These are phyloP conservation scores for Hypolimnas misippus DNA, from an alignment of 2,888 invertebrate species.

Conservation along the genomic window DNA sequence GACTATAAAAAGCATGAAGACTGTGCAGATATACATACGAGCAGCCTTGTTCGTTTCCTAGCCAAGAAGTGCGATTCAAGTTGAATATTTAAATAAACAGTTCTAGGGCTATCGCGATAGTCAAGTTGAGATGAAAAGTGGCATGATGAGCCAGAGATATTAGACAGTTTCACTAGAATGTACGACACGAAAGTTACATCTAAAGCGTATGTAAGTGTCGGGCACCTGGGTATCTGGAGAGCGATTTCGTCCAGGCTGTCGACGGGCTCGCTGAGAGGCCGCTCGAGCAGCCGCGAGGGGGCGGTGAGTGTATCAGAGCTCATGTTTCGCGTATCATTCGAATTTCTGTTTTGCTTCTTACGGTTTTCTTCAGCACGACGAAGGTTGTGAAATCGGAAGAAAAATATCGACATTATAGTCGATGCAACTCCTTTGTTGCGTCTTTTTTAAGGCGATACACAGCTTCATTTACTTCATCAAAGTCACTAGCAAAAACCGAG, in stretches of 20 bases:
- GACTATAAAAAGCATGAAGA: background rate
- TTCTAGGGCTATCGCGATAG: conserved; percentile 1
- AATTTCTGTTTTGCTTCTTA: conserved; percentile 56
- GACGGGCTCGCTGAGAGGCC: conserved; percentile 91
- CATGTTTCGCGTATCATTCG: conserved; percentile 61
- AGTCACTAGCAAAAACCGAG: conserved; percentile 10
- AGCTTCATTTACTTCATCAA: conserved; percentile 17
- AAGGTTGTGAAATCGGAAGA: conserved; percentile 96
- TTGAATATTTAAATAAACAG: background rate
- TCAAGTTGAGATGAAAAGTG: background rate
- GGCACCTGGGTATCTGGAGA: conserved; percentile 95
- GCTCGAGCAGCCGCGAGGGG: conserved; percentile 93
- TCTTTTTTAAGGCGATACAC: background rate
- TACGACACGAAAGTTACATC: conserved; percentile 43
- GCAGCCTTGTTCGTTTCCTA: no score
- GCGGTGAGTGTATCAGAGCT: conserved; percentile 86
- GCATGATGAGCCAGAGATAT: conserved; percentile 17
- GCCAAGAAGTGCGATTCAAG: background rate
- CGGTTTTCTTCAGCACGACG: conserved; percentile 90
- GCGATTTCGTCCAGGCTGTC: conserved; percentile 97
- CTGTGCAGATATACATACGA: background rate
- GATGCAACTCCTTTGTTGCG: conserved; percentile 1
- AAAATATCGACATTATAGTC: conserved; percentile 95
- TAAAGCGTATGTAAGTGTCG: conserved; percentile 49
- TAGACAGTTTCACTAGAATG: background rate